Conservation (phyloP, 2,113 vertebrate genomes). For the Manacus vitellinus region DNA sequence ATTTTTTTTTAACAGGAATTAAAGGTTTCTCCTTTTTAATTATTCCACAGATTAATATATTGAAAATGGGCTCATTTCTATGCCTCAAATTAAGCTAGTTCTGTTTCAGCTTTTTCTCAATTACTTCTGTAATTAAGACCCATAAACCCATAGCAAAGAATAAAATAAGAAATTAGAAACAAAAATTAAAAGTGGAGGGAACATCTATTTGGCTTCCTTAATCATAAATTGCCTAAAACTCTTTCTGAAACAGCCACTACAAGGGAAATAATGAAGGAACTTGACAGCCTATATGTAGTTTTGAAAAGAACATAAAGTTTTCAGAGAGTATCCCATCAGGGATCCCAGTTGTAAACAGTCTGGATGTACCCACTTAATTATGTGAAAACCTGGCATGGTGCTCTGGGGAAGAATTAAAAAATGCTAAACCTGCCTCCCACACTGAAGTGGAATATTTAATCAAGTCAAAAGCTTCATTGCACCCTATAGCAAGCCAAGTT, state of each 20-base stretch:
- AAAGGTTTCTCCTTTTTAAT: conserved; percentile 19
- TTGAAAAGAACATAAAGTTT: conserved; percentile 39
- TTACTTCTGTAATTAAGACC: conserved; percentile 55
- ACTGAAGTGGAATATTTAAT: conserved; percentile 41
- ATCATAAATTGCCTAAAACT: neutral
- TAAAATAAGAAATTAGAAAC: neutral
- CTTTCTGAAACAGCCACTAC: neutral
- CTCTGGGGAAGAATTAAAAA: conserved; percentile 45
- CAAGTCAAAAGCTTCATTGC: conserved; percentile 38
- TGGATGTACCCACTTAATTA: conserved; percentile 59
- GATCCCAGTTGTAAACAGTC: conserved; percentile 2
- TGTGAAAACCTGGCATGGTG: conserved; percentile 1
- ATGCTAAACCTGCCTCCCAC: conserved; percentile 20
- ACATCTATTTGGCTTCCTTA: neutral
- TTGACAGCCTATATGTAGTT: neutral
- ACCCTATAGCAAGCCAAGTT: neutral
- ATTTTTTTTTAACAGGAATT: neutral
- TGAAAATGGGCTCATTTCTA: conserved; percentile 23
- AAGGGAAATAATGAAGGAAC: neutral
- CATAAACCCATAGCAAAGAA: neutral
- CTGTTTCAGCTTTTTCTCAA: conserved; percentile 31
- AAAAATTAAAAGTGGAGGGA: neutral
- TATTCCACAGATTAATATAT: conserved; percentile 34
- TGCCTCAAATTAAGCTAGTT: conserved; percentile 37
- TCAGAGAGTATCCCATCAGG: conserved; percentile 14